Conservation (phyloP, 2,797 vertebrate genomes). For the Rhynchonycteris naso region DNA sequence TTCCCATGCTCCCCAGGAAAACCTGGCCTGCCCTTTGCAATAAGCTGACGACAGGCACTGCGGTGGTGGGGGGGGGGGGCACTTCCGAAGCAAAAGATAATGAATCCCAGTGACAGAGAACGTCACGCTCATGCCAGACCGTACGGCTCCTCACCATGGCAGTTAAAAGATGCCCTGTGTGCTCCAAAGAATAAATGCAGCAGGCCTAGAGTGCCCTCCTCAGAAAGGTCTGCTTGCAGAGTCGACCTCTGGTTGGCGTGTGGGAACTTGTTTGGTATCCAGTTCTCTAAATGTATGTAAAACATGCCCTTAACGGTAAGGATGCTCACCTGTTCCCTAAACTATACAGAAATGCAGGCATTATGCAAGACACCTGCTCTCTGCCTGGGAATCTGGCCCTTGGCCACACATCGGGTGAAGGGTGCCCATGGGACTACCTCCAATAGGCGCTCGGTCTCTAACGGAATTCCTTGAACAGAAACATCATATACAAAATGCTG, state of each 20-base stretch:
- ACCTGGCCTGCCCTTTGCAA: background rate
- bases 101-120: background rate
- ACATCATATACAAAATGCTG: background rate
- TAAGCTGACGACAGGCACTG: background rate
- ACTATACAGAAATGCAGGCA: background rate
- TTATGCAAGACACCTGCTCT: background rate
- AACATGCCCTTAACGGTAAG: background rate
- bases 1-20: background rate
- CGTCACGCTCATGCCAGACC: background rate
- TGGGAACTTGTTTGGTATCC: background rate
- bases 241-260: background rate
- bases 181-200: background rate
- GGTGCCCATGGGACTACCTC: background rate
- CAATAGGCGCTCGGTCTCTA: background rate
- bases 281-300: background rate
- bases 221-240: background rate
- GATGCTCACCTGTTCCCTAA: background rate
- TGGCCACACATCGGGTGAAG: background rate
- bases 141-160: accelerated
- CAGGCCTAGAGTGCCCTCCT: background rate
- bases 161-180: background rate
- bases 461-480: background rate
- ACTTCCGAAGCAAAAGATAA: background rate
- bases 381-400: background rate
- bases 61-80: accelerated